phyloP scores from a whole-genome alignment of 2,113 vertebrate genomes.

The Campylomormyrus tamandua region DNA sequence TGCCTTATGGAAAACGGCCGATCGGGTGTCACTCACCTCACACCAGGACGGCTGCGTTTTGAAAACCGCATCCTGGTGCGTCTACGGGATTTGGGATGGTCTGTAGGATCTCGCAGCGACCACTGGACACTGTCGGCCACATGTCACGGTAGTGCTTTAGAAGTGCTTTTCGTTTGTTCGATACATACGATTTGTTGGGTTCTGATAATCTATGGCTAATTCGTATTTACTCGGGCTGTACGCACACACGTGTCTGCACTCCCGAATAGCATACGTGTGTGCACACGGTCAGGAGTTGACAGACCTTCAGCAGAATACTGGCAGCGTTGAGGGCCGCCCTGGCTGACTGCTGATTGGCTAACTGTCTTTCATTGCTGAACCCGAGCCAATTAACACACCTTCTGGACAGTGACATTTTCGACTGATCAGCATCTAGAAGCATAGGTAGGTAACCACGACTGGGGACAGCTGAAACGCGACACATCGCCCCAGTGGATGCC shows the following conservation, averaged over 20 bases:
- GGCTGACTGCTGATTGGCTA: not conserved
- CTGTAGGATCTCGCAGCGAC: not conserved
- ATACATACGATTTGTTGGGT: not conserved
- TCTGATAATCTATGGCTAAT: slow-evolving; percentile 35
- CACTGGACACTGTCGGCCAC: not conserved
- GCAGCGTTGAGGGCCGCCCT: not conserved
- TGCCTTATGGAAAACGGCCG: not conserved
- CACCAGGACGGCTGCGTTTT: not conserved
- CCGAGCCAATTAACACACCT: not conserved
- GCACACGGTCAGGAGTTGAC: not conserved
- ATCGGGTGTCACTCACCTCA: not conserved
- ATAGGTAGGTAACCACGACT: not conserved
- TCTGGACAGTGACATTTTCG: not conserved
- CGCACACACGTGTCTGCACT: not conserved
- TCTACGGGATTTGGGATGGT: not conserved
- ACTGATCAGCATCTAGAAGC: not conserved
- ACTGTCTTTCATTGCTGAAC: not conserved
- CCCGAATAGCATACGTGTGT: not conserved
- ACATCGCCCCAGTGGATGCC: not conserved
- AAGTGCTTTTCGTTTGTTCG: not conserved
- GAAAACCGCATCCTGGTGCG: not conserved
- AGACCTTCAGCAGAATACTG: not conserved
- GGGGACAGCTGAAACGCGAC: not conserved
- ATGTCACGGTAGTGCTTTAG: slow-evolving; percentile 28
- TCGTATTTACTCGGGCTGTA: not conserved